A percentile compares a stretch with the other conserved stretches of the same genome.
phyloP scores from a whole-genome alignment of 2,113 vertebrate species.

The Dipodomys stephensi region DNA sequence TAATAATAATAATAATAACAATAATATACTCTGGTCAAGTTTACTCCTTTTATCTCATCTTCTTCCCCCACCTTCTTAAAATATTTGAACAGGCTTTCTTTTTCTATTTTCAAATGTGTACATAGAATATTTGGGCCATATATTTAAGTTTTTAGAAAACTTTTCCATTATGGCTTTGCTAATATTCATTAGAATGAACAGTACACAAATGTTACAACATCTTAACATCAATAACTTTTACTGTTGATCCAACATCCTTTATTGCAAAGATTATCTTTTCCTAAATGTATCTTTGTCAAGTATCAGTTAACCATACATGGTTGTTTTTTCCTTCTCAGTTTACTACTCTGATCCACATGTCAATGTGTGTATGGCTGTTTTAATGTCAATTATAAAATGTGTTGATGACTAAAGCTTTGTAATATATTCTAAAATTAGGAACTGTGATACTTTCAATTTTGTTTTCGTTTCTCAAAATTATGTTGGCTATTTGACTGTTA shows the following conservation, averaged over 20 bases:
- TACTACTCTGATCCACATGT: not conserved
- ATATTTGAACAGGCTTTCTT: too few species aligned
- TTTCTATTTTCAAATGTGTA: too few species aligned
- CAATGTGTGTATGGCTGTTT: not conserved
- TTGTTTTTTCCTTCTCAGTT: not conserved
- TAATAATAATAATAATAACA: too few species aligned
- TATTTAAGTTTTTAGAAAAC: not conserved
- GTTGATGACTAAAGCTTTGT: not conserved
- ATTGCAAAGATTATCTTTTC: not conserved
- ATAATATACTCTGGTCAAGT: too few species aligned
- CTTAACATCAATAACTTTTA: not conserved
- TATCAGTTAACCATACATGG: not conserved
- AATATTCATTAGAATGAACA: not conserved
- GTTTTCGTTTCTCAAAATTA: not conserved
- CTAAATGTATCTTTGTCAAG: not conserved
- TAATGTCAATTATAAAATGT: not conserved
- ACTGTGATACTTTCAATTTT: not conserved
- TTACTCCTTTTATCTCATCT: too few species aligned
- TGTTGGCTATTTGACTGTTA: not conserved
- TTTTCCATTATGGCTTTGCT: not conserved
- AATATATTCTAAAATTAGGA: not conserved
- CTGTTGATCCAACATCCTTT: not conserved
- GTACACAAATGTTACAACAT: not conserved
- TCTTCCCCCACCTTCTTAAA: too few species aligned
- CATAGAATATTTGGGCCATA: too few species aligned